These are phyloP conservation scores for Cephonodes hylas DNA, from an alignment of 2,888 invertebrate genomes.

Conservation along the genomic window DNA sequence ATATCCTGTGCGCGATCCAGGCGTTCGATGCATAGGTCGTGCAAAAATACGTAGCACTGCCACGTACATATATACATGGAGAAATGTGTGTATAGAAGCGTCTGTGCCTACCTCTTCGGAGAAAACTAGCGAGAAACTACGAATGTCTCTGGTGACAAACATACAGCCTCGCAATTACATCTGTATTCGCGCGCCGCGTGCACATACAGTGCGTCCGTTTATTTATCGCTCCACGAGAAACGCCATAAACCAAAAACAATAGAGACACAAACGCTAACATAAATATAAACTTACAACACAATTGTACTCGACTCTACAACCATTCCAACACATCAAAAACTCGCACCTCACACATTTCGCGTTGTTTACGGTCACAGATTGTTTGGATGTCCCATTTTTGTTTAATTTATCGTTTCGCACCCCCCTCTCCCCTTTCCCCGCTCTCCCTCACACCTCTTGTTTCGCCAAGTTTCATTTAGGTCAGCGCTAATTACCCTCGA, in stretches of 20 bases:
- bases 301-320: not conserved
- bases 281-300: not conserved
- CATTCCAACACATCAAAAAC: not conserved
- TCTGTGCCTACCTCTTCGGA: too few species aligned
- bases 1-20: too few species aligned
- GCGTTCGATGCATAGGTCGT: too few species aligned
- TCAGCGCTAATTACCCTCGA: slow-evolving; percentile 36
- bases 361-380: slow-evolving; percentile 34
- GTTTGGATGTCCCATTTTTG: slow-evolving; percentile 51
- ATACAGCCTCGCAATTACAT: not conserved
- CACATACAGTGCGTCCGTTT: too few species aligned
- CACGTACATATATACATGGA: too few species aligned
- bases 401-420: slow-evolving; percentile 43
- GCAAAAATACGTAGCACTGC: too few species aligned
- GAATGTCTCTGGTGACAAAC: not conserved
- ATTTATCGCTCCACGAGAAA: not conserved
- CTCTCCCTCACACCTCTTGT: slow-evolving; percentile 17
- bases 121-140: too few species aligned
- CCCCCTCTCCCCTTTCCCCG: too few species aligned
- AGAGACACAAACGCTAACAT: not conserved
- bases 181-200: not conserved
- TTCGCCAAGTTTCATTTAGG: slow-evolving; percentile 31
- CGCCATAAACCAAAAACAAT: not conserved
- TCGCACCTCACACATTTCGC: not conserved
- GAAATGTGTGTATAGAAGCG: too few species aligned